phyloP scores from a whole-genome alignment of 2,888 invertebrate species.

The Acleris sparsana region DNA sequence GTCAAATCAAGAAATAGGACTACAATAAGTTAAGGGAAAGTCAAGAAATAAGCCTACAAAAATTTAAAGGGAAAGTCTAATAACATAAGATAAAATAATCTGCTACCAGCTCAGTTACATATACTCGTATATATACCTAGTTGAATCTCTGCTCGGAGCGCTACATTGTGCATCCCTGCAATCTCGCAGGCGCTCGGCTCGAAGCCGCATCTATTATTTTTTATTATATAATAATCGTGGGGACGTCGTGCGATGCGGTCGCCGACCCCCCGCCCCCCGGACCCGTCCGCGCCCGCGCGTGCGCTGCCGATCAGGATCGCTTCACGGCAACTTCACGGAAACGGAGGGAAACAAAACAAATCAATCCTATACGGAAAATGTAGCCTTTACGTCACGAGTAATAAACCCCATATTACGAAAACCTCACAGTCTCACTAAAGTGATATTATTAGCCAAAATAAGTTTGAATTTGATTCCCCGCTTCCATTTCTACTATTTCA shows the following conservation, averaged over 20 bases:
- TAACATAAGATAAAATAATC: too few relatives aligned
- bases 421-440: too few relatives aligned
- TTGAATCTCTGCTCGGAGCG: neutral
- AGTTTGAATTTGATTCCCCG: too few relatives aligned
- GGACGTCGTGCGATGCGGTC: constrained; percentile 64
- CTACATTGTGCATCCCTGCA: constrained; percentile 12
- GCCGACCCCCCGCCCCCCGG: constrained; percentile 49
- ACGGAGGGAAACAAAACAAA: neutral
- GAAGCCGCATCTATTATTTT: constrained; percentile 62
- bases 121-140: neutral
- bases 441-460: too few relatives aligned
- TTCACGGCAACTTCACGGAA: constrained; percentile 25
- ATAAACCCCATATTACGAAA: too few relatives aligned
- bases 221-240: constrained; percentile 70
- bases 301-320: constrained; percentile 37
- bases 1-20: too few relatives aligned
- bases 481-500: too few relatives aligned
- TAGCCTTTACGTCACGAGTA: neutral
- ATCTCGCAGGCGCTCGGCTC: constrained; percentile 38
- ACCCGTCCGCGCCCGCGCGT: constrained; percentile 53
- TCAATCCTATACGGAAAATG: constrained; percentile 4
- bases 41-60: too few relatives aligned
- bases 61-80: too few relatives aligned
- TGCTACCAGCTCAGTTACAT: too few relatives aligned
- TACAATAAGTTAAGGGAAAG: too few relatives aligned